phyloP scores from a whole-genome alignment of 2,797 vertebrate genomes.

The Cottoperca gobio region DNA sequence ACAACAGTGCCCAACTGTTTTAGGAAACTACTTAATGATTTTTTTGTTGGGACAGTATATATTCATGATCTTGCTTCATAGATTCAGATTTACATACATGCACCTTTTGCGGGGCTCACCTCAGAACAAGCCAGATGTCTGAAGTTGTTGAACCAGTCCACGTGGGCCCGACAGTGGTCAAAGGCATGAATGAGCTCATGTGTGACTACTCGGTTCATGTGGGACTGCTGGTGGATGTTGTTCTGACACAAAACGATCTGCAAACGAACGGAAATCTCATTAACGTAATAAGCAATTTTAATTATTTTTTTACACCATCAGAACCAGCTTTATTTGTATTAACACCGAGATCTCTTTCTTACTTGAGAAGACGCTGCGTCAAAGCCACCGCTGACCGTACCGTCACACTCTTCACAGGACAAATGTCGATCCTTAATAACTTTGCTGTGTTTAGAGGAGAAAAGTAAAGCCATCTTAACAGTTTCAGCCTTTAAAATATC shows the following conservation, averaged over 20 bases:
- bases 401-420: slow-evolving; percentile 95
- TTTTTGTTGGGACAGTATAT: no score
- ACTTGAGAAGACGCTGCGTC: slow-evolving; percentile 94
- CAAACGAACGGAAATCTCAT: neutral
- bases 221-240: slow-evolving; percentile 92
- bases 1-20: neutral
- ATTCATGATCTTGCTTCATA: no score
- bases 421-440: slow-evolving; percentile 93
- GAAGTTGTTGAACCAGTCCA: slow-evolving; percentile 94
- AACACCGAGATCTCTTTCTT: neutral
- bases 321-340: accelerated
- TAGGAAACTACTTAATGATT: no score
- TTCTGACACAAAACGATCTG: slow-evolving; percentile 99
- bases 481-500: neutral
- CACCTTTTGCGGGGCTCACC: no score
- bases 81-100: no score
- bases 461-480: neutral
- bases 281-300: neutral
- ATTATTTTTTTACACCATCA: no score
- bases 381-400: slow-evolving; percentile 94
- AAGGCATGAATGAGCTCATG: slow-evolving; percentile 97
- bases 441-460: slow-evolving; percentile 81
- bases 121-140: slow-evolving; percentile 96
- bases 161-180: slow-evolving; percentile 95
- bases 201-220: slow-evolving; percentile 95